Evolutionary conservation across 2,113 vertebrate genomes (phyloP), one percentile per base, ranked within the genome.

Genomic region (Condylura cristata): DNA sequence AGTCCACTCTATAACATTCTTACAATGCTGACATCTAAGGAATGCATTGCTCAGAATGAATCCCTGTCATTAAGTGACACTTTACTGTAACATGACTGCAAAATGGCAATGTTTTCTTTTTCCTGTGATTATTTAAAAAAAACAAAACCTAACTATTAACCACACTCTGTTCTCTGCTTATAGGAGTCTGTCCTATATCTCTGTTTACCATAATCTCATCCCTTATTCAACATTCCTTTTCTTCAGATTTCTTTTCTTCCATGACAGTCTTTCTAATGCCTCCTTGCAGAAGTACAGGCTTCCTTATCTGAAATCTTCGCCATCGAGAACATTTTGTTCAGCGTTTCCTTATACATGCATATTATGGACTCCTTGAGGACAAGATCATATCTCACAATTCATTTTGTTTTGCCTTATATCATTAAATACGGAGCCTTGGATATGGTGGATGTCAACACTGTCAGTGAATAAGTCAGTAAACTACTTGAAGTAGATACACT

Each of bases 31-130:
- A 37, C 65, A 34, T 34, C n/a, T 68, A 17, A 68, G 32, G 65
- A 68, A 68, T 37, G 65, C n/a, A n/a, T 66, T 66, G 34, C 63
- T 68, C 65, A 66, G n/a, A 20, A 34, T 34, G n/a, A 7, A 37
- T 37, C 17, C 65, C 17, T 68, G n/a, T 68, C n/a, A 68, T 37
- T 37, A 66, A 66, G n/a, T n/a, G 30, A 56, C 8, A 7, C n/a
- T 66, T n/a, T 16, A 37, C 65, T 84, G 10, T 86, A 72, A 51
- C 13, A 80, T 20, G n/a, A 81, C 51, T 65, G 44, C 20, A 18
- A 85, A 71, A 89, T 66, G 66, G 34, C n/a, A 86, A 26, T 44
- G 17, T 71, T 95, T 82, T 34, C 8, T 91, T 81, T 89, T 78
- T 34, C 34, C 28, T 88, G 79, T 91, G 39, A 72, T 78, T 79